Evolutionary conservation across 2,113 vertebrate genomes (phyloP), one percentile per base, ranked within the genome.

Genomic region (Brachyhypopomus occidentalis): DNA sequence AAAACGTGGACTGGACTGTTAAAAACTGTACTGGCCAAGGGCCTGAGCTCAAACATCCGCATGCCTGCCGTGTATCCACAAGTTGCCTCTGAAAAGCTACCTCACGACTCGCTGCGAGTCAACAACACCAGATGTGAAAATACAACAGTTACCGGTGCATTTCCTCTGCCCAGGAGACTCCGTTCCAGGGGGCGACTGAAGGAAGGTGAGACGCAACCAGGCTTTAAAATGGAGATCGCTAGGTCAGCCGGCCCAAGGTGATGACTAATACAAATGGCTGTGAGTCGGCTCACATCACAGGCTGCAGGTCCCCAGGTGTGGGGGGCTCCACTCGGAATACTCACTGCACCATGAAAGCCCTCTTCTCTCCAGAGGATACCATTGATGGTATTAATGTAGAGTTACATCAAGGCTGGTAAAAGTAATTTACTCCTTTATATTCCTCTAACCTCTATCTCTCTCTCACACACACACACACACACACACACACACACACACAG

Each of bases 151-250:
- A 30, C 52, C 52, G 34, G n/a, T 22, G 55, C 19, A 22, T 19
- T 60, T 22, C 16, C 70, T 72, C 4, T 48, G 1, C 41, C 8
- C 41, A 48, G 9, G 4, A 52, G 45, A 52, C 45, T 22, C 52
- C n/a, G 1, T 55, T 60, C 0, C 27, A 41, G 27, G 66, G 59
- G 38, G 20, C n/a, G 27, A 52, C 27, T 58, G 25, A 59, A 55
- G 52, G 19, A 67, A 27, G 23, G 20, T 56, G 25, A n/a, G 48
- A 70, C 23, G n/a, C 5, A n/a, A 11, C 19, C 20, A 16, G 16
- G 23, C 30, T 6, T 73, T 72, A 34, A 80, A 73, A 73, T 64
- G 36, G 16, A 73, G 38, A 79, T 72, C 4, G 19, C 34, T 9
- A 52, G 41, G 25, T 48, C 38, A 63, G 30, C 41, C 56, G 45